Base-by-base conservation (phyloP, 2,888 invertebrate genomes). In the Nemurella pictetii region DNA sequence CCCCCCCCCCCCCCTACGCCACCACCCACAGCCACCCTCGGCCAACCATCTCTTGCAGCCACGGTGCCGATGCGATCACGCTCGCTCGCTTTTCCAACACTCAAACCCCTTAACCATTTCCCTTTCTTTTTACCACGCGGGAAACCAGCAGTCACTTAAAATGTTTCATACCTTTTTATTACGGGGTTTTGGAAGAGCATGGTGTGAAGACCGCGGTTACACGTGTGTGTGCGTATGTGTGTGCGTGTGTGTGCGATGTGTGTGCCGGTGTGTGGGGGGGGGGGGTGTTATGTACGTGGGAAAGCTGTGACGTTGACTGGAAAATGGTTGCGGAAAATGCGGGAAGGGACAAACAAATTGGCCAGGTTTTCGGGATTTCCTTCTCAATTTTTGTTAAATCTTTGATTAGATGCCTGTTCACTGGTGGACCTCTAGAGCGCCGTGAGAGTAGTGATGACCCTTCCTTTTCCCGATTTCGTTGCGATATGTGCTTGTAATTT, bases 1-100 rank as follows among this genome's bases (percentile, higher is more conserved):
- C 90, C 90, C 86, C 87, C 87, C 88, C 86, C 89, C 88, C 87
- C 88, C 89, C 88, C 88, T n/a, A n/a, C n/a, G n/a, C n/a, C 88
- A 85, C 88, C 88, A 27, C 78, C 80, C 83, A 84, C 73, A 77
- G 88, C 88, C 88, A 89, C 89, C 88, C 89, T n/a, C 86, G 85
- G 80, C 86, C 85, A 86, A 85, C 85, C 85, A 85, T 87, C 55
- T 12, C 12, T 12, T 20, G 85, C 87, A 90, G 89, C 88, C 89
- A 84, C 86, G 86, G 86, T 78, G 87, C 86, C 85, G 86, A 84
- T 85, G 82, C 83, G 85, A 86, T 86, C 85, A 78, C 86, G 84
- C 87, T 87, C 85, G 85, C 85, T 86, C 86, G 83, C 85, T 84
- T 32, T 83, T 73, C 85, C 85, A 84, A 84, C 83, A 83, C 82